A percentile compares a stretch with the other conserved stretches of the same genome.
These are phyloP conservation scores for Drosophila eugracilis DNA, from an alignment of 1,140 invertebrate genomes.

Conservation along the genomic window DNA sequence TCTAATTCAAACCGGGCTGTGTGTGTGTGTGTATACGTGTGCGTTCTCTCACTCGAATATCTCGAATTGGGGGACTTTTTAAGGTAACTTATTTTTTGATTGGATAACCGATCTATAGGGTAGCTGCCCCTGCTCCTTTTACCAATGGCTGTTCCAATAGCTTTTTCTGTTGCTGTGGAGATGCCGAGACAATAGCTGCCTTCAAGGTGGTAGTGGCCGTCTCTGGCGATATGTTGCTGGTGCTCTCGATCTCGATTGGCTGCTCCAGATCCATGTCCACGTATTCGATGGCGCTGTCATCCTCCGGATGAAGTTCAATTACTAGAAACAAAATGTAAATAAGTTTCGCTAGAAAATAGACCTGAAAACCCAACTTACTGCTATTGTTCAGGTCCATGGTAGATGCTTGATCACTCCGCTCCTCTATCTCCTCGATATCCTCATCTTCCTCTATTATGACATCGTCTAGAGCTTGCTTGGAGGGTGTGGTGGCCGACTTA, in stretches of 20 bases:
- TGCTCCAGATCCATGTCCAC: slow-evolving; percentile 79
- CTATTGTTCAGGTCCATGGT: slow-evolving; percentile 57
- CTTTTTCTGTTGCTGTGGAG: slow-evolving; percentile 18
- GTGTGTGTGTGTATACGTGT: slow-evolving; percentile 56
- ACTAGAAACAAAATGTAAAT: slow-evolving; percentile 45
- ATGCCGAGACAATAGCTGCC: slow-evolving; percentile 40
- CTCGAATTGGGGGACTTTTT: slow-evolving; percentile 15
- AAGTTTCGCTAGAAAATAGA: too few relatives aligned
- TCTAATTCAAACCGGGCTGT: slow-evolving; percentile 69
- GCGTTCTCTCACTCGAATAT: slow-evolving; percentile 48
- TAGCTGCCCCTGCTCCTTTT: slow-evolving; percentile 22
- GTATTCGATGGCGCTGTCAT: slow-evolving; percentile 79
- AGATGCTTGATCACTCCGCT: slow-evolving; percentile 12
- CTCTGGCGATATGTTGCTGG: slow-evolving; percentile 63
- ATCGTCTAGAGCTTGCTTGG: slow-evolving; percentile 63
- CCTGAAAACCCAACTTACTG: slow-evolving; percentile 46
- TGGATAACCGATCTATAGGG: slow-evolving; percentile 26
- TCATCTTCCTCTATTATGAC: slow-evolving; percentile 72
- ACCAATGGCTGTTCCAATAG: slow-evolving; percentile 29
- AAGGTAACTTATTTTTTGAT: slow-evolving; percentile 11
- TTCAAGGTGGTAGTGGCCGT: slow-evolving; percentile 48
- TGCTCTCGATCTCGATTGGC: slow-evolving; percentile 73
- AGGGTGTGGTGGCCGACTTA: slow-evolving; percentile 68
- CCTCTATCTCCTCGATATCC: slow-evolving; percentile 24
- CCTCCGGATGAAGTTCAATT: slow-evolving; percentile 73